Evolutionary conservation across 2,888 invertebrate species (phyloP).

Genomic region (Furcula furcula): DNA sequence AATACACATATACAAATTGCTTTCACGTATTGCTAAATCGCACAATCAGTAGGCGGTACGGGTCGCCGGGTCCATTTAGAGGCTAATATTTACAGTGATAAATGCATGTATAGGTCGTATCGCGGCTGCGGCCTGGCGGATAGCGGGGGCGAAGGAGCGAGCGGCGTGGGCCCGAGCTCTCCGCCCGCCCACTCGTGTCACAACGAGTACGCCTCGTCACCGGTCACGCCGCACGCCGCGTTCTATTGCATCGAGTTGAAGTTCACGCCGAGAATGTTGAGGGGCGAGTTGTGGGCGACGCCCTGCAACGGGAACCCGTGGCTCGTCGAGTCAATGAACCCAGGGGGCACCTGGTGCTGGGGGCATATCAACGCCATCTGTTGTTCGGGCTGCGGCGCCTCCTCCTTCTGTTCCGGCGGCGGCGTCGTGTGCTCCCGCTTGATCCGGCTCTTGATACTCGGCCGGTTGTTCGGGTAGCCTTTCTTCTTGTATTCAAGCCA

Average conservation of each 20-base stretch:
- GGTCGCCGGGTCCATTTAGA: not conserved
- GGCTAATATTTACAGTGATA: constrained; percentile 46
- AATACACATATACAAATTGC: not conserved
- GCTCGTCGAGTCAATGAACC: constrained; percentile 86
- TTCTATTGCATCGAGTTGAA: constrained; percentile 89
- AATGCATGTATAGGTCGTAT: constrained; percentile 48
- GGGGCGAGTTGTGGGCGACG: constrained; percentile 82
- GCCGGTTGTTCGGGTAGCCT: constrained; percentile 90
- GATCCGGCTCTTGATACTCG: constrained; percentile 89
- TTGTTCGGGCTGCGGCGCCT: constrained; percentile 48
- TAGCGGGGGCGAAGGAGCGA: constrained; percentile 25
- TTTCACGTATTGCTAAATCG: not conserved
- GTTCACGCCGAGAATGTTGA: constrained; percentile 88
- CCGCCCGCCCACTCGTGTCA: constrained; percentile 66
- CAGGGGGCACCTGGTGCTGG: constrained; percentile 85
- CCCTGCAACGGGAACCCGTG: constrained; percentile 84
- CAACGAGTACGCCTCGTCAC: constrained; percentile 55
- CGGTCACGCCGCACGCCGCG: constrained; percentile 61
- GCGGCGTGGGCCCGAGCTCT: constrained; percentile 25
- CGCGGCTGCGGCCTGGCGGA: constrained; percentile 23
- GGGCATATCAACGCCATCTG: constrained; percentile 83
- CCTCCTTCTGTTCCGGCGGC: constrained; percentile 79
- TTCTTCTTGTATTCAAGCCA: constrained; percentile 93
- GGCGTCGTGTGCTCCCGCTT: constrained; percentile 86
- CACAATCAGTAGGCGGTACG: not conserved